Evolutionary conservation across 2,797 vertebrate genomes (phyloP).

Genomic region (Clangula hyemalis): DNA sequence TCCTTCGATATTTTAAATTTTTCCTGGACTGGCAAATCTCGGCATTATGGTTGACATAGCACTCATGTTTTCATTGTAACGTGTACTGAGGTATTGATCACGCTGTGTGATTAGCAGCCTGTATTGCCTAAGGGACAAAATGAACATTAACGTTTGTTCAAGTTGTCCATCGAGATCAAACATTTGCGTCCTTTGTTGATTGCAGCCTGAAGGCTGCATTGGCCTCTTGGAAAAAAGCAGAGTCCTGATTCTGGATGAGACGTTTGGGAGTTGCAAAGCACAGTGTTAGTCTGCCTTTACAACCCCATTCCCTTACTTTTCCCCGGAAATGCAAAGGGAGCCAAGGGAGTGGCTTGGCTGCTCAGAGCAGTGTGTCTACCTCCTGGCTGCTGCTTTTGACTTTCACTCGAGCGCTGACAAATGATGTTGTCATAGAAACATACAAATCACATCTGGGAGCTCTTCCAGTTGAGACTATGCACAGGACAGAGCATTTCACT

Average conservation of each 20-base stretch:
- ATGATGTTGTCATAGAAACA: slow-evolving; percentile 51
- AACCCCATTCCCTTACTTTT: background rate
- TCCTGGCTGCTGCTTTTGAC: slow-evolving; percentile 5
- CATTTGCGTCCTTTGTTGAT: background rate
- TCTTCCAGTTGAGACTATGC: background rate
- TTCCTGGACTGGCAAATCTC: background rate
- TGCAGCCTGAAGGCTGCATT: background rate
- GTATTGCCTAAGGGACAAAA: background rate
- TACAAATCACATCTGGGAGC: background rate
- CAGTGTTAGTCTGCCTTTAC: accelerated
- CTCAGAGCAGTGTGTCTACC: background rate
- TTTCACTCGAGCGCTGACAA: background rate
- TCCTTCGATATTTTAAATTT: background rate
- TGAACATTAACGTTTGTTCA: background rate
- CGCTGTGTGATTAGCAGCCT: background rate
- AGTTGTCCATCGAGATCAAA: background rate
- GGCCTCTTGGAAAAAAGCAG: background rate
- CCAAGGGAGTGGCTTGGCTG: background rate
- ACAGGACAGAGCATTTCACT: background rate
- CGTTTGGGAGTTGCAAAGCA: background rate
- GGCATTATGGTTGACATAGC: accelerated
- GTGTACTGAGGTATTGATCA: background rate
- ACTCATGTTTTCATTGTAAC: background rate
- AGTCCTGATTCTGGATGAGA: background rate
- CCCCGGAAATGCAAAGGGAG: background rate